Percentiles rank a stretch among this genome's conserved stretches.
These are phyloP conservation scores for Ceratitis capitata DNA, from an alignment of 1,140 invertebrate species.

Conservation along the genomic window DNA sequence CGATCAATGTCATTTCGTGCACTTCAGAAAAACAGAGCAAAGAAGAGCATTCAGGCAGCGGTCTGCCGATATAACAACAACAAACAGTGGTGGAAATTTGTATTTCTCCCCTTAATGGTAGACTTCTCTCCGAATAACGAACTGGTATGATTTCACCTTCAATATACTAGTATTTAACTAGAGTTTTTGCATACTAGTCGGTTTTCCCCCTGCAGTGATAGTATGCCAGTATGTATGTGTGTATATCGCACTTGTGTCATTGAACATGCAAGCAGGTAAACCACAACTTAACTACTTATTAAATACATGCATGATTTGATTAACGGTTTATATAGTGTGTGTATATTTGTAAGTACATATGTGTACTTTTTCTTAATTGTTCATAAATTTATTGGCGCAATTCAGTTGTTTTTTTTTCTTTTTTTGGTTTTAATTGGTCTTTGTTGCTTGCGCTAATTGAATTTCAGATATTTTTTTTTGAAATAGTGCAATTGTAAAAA, in stretches of 20 bases:
- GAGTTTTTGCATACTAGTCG: too few species aligned
- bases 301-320: neutral
- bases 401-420: neutral
- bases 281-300: neutral
- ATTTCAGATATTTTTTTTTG: neutral
- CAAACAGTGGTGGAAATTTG: too few species aligned
- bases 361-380: neutral
- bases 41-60: too few species aligned
- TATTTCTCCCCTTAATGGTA: too few species aligned
- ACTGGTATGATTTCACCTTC: too few species aligned
- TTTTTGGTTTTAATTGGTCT: neutral
- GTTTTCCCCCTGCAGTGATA: too few species aligned
- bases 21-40: too few species aligned
- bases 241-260: neutral
- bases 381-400: neutral
- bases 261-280: conserved; percentile 8
- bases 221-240: neutral
- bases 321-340: neutral
- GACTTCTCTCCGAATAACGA: too few species aligned
- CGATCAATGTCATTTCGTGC: too few species aligned
- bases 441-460: neutral
- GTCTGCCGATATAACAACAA: too few species aligned
- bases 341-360: neutral
- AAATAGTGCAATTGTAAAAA: neutral
- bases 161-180: too few species aligned